Conservation (phyloP, 2,888 invertebrate genomes). For the Diarsia dahlii region DNA sequence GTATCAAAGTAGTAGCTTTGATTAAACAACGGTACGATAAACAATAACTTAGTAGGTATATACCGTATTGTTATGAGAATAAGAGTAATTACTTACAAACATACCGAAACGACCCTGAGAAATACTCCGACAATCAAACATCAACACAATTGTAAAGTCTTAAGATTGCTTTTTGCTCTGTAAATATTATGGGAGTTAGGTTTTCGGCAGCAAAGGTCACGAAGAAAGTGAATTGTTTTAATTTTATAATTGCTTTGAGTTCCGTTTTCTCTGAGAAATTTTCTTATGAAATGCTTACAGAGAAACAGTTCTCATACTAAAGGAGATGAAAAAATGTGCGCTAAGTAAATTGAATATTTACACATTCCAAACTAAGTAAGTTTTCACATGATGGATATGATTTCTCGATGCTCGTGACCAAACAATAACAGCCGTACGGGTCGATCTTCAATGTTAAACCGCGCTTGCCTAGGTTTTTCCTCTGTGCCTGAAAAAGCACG, state of each 20-base stretch:
- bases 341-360: background rate
- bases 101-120: conserved; percentile 50
- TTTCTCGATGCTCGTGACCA: too few species aligned
- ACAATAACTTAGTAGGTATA: conserved; percentile 54
- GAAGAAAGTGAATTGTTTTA: conserved; percentile 63
- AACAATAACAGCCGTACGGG: too few species aligned
- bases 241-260: conserved; percentile 50
- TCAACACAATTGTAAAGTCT: conserved; percentile 24
- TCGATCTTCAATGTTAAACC: too few species aligned
- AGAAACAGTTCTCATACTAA: conserved; percentile 47
- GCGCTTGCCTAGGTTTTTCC: too few species aligned
- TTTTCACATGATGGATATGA: background rate
- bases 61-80: conserved; percentile 64
- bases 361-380: background rate
- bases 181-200: conserved; percentile 31
- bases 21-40: conserved; percentile 45
- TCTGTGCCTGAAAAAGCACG: too few species aligned
- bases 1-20: conserved; percentile 37
- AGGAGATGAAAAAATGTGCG: conserved; percentile 15
- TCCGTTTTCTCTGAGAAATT: conserved; percentile 51
- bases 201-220: conserved; percentile 35
- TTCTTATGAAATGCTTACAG: conserved; percentile 29
- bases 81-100: conserved; percentile 53
- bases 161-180: conserved; percentile 33
- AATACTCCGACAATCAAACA: conserved; percentile 41